phyloP scores from a whole-genome alignment of 2,888 invertebrate genomes.

The Tipula helvola region DNA sequence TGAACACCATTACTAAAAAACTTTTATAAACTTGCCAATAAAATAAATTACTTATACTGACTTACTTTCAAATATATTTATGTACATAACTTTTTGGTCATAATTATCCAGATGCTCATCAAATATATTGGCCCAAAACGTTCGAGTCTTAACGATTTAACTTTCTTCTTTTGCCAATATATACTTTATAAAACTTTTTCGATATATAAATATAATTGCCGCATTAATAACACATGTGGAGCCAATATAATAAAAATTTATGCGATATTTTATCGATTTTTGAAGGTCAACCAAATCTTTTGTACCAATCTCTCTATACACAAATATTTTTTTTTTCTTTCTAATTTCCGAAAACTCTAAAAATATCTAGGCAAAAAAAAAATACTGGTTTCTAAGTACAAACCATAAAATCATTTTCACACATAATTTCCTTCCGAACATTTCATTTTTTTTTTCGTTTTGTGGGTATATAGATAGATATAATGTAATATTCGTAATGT shows the following conservation, averaged over 20 bases:
- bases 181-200: background rate
- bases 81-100: background rate
- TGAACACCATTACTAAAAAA: background rate
- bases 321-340: background rate
- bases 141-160: background rate
- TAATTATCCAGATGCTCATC: background rate
- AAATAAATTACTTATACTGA: background rate
- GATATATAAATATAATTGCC: background rate
- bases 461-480: background rate
- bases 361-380: background rate
- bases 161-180: background rate
- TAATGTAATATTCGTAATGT: background rate
- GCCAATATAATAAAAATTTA: background rate
- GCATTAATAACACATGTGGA: background rate
- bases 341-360: background rate
- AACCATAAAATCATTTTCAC: conserved; percentile 4
- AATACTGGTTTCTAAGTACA: background rate
- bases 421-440: background rate
- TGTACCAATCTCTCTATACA: background rate
- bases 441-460: background rate
- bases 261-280: background rate
- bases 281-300: background rate
- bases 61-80: background rate
- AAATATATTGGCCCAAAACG: background rate
- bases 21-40: background rate